Conservation (phyloP, 2,113 vertebrate species). For the Hydrolagus affinis region DNA sequence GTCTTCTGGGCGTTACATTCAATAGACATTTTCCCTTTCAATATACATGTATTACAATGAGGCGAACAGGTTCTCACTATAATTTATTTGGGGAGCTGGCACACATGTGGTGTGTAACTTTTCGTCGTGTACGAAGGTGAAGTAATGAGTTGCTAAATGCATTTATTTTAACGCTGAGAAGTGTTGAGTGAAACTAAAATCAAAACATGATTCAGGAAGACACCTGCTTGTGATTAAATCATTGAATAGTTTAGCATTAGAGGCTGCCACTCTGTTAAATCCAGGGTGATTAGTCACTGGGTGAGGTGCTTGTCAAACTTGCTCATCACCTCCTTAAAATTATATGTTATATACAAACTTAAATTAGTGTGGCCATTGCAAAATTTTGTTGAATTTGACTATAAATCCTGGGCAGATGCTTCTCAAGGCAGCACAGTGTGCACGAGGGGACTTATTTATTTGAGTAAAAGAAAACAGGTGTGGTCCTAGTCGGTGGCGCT, state of each 20-base stretch:
- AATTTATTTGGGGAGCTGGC: neutral
- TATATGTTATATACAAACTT: neutral
- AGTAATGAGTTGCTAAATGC: neutral
- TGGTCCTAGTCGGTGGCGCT: too few species aligned
- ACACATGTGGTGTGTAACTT: neutral
- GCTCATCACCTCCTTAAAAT: neutral
- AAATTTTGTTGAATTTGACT: neutral
- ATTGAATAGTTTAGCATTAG: neutral
- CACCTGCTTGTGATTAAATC: neutral
- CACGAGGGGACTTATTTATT: too few species aligned
- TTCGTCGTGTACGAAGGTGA: neutral
- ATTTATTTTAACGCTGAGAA: neutral
- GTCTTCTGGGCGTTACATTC: neutral
- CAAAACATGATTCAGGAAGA: neutral
- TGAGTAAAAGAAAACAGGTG: too few species aligned
- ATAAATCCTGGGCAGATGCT: neutral
- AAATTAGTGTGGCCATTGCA: neutral
- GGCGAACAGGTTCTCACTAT: too few species aligned
- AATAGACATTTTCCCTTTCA: neutral
- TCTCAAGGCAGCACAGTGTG: neutral
- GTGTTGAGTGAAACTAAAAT: neutral
- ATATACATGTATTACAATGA: neutral
- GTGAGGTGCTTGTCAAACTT: conserved; percentile 1
- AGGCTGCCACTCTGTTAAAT: neutral
- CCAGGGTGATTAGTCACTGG: neutral